Conservation (phyloP, 1,140 invertebrate species). For the Drosophila tsacasi region DNA sequence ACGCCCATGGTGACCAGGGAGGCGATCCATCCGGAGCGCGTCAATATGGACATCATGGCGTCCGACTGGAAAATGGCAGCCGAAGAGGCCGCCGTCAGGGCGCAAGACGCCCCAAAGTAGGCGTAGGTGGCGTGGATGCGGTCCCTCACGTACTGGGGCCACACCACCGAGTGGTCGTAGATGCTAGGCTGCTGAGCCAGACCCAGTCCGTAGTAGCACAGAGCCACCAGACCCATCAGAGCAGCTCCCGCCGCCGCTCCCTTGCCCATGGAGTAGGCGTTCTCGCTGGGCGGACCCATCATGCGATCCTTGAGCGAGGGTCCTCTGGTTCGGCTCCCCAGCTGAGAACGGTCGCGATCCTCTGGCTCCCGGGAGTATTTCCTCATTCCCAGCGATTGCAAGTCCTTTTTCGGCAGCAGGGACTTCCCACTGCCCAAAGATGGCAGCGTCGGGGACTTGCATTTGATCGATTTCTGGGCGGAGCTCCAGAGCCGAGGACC, state of each 20-base stretch:
- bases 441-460: neutral
- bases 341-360: constrained; percentile 43
- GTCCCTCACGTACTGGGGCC: constrained; percentile 97
- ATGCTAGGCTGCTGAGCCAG: constrained; percentile 92
- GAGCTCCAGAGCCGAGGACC: constrained; percentile 43
- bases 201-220: constrained; percentile 98
- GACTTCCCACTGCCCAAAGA: constrained; percentile 1
- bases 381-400: constrained; percentile 23
- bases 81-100: constrained; percentile 93
- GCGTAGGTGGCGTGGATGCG: constrained; percentile 96
- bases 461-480: constrained; percentile 4
- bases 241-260: constrained; percentile 95
- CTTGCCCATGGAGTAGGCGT: constrained; percentile 93
- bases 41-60: constrained; percentile 90
- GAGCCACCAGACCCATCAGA: constrained; percentile 93
- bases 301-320: constrained; percentile 73
- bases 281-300: constrained; percentile 78
- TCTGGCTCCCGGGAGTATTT: constrained; percentile 52
- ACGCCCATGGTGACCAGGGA: constrained; percentile 92
- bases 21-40: constrained; percentile 91
- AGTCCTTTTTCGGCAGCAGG: constrained; percentile 1
- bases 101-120: constrained; percentile 96
- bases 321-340: constrained; percentile 41
- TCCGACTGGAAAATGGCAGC: constrained; percentile 92
- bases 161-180: constrained; percentile 94